These are phyloP conservation scores for Vanessa cardui DNA, from an alignment of 2,888 invertebrate genomes.

Conservation along the genomic window DNA sequence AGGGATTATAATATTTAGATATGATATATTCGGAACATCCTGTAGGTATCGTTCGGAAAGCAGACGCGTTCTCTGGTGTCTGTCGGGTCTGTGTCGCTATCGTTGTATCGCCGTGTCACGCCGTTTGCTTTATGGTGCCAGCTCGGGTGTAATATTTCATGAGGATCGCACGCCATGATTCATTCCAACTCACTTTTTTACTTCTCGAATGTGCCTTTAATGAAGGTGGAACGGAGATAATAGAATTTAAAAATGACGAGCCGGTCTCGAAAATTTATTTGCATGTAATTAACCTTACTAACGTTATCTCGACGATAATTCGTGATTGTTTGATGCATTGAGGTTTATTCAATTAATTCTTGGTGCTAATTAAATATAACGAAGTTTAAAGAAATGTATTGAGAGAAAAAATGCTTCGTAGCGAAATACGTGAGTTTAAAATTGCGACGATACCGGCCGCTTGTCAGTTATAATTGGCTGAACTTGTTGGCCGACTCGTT, in stretches of 20 bases:
- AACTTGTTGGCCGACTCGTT: conserved; percentile 77
- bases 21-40: conserved; percentile 53
- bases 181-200: conserved; percentile 78
- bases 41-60: conserved; percentile 58
- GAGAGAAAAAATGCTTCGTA: conserved; percentile 36
- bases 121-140: conserved; percentile 83
- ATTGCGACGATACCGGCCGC: conserved; percentile 73
- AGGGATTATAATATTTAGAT: conserved; percentile 3
- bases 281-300: conserved; percentile 40
- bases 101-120: conserved; percentile 81
- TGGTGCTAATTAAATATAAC: conserved; percentile 28
- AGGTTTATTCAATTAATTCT: conserved; percentile 10
- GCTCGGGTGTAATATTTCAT: conserved; percentile 81
- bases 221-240: conserved; percentile 71
- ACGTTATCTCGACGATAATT: conserved; percentile 16
- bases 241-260: conserved; percentile 58
- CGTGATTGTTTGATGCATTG: conserved; percentile 16
- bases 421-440: conserved; percentile 61
- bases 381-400: conserved; percentile 25
- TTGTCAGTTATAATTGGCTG: conserved; percentile 83
- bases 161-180: conserved; percentile 82
- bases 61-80: conserved; percentile 76
- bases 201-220: conserved; percentile 75
- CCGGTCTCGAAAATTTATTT: conserved; percentile 40
- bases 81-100: conserved; percentile 80